These are phyloP conservation scores for Halictus rubicundus DNA, from an alignment of 1,140 invertebrate species.

Conservation along the genomic window DNA sequence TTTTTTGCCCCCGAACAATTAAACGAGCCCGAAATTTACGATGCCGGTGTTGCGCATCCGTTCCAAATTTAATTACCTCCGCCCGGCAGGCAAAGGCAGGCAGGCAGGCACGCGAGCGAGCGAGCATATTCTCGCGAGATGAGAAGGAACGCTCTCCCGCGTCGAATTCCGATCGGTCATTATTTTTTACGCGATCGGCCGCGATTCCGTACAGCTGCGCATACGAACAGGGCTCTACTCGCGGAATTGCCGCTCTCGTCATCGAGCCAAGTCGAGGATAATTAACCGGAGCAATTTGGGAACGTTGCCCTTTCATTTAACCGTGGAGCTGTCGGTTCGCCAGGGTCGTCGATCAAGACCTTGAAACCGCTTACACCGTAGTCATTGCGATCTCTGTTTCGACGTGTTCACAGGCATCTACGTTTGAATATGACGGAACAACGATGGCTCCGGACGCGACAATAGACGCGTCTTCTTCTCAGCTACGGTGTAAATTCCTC, in stretches of 20 bases:
- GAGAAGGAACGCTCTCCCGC: neutral
- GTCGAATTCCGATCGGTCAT: neutral
- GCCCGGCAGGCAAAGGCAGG: no score
- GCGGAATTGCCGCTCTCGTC: neutral
- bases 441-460: no score
- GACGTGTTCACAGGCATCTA: neutral
- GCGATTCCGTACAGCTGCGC: no score
- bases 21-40: no score
- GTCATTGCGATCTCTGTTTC: conserved; percentile 9
- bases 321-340: neutral
- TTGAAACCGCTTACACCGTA: conserved; percentile 22
- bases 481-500: no score
- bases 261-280: conserved; percentile 1
- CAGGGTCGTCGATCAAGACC: neutral
- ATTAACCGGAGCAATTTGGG: conserved; percentile 32
- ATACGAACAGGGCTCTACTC: neutral
- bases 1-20: no score
- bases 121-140: neutral
- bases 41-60: no score
- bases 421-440: no score
- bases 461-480: no score
- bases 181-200: no score
- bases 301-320: conserved; percentile 29
- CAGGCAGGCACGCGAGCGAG: neutral
- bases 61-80: no score